These are phyloP conservation scores for Anguilla marmorata DNA, from an alignment of 2,797 vertebrate genomes.

Conservation along the genomic window DNA sequence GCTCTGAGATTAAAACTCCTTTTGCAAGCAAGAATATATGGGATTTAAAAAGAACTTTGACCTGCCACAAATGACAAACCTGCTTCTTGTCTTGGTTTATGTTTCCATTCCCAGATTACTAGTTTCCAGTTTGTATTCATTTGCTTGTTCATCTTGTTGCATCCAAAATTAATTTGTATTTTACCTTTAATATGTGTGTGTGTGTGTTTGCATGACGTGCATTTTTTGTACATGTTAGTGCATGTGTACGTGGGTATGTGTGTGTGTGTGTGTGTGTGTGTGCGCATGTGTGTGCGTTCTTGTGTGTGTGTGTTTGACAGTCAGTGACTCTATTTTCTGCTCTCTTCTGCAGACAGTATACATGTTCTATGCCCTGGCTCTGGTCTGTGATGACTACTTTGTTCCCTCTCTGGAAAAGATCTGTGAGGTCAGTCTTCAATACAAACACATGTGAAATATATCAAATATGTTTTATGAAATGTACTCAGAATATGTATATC, in stretches of 20 bases:
- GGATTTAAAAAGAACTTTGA: not conserved
- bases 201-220: not conserved
- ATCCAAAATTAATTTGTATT: not conserved
- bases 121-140: not conserved
- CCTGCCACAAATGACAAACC: conserved; percentile 12
- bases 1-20: not conserved
- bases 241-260: not conserved
- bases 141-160: not conserved
- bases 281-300: no score
- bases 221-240: no score
- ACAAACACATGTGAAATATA: not conserved
- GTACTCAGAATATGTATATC: no score
- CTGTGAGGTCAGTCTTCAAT: conserved; percentile 78
- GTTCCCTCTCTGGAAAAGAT: conserved; percentile 95
- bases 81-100: conserved; percentile 3
- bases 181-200: not conserved
- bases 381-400: conserved; percentile 97
- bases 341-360: conserved; percentile 82
- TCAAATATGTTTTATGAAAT: not conserved
- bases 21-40: not conserved
- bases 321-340: not conserved
- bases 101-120: not conserved
- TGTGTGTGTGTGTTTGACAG: not conserved
- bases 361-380: conserved; percentile 94
- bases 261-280: no score